A percentile compares a stretch with the other conserved stretches of the same genome.
Evolutionary conservation across 1,140 invertebrate genomes (phyloP).

Genomic region (Arctopsyche grandis): DNA sequence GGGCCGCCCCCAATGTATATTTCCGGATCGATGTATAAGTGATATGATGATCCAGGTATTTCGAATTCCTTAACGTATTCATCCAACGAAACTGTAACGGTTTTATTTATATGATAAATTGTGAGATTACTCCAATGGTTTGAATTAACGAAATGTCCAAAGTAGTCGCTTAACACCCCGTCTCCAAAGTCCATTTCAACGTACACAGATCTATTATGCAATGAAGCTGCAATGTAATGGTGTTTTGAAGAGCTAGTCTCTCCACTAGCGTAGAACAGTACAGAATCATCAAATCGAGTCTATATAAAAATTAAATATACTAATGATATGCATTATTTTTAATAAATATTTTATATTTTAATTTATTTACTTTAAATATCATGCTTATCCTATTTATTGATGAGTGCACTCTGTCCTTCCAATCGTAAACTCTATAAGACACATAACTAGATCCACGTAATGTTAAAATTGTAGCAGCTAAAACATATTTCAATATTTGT

Average conservation of each 20-base stretch:
- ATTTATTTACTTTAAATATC: slow-evolving; percentile 79
- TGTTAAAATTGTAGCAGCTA: slow-evolving; percentile 88
- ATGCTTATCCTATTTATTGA: slow-evolving; percentile 87
- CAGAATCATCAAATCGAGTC: slow-evolving; percentile 88
- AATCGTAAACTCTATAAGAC: slow-evolving; percentile 91
- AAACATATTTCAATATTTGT: slow-evolving; percentile 56
- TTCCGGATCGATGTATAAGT: slow-evolving; percentile 91
- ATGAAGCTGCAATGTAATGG: slow-evolving; percentile 85
- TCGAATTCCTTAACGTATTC: slow-evolving; percentile 74
- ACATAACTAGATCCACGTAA: slow-evolving; percentile 91
- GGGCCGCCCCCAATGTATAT: slow-evolving; percentile 91
- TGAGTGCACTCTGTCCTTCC: slow-evolving; percentile 90
- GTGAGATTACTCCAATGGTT: slow-evolving; percentile 92
- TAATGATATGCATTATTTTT: background rate
- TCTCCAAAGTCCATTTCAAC: slow-evolving; percentile 88
- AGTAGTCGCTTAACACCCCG: slow-evolving; percentile 73
- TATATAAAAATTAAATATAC: slow-evolving; percentile 56
- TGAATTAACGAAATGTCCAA: slow-evolving; percentile 76
- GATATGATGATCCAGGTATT: slow-evolving; percentile 76
- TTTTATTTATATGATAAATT: slow-evolving; percentile 79
- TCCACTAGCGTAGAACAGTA: slow-evolving; percentile 86
- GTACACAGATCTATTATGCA: slow-evolving; percentile 80
- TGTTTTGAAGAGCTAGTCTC: slow-evolving; percentile 79
- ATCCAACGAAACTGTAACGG: slow-evolving; percentile 79
- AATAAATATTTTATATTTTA: background rate